Percentiles rank a stretch among this genome's conserved stretches.
phyloP scores from a whole-genome alignment of 2,888 invertebrate genomes.

The Melitaea athalia region DNA sequence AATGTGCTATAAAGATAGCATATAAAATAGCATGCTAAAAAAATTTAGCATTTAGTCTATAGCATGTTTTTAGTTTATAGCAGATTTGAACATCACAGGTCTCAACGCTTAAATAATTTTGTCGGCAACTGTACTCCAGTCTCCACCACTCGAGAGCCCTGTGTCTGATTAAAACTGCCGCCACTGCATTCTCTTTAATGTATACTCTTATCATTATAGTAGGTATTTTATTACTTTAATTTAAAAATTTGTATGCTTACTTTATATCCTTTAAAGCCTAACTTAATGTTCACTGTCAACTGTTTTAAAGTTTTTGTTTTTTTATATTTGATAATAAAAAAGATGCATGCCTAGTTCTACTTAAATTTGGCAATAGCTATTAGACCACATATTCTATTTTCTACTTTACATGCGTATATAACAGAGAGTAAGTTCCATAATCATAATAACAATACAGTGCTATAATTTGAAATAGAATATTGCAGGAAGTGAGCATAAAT shows the following conservation, averaged over 20 bases:
- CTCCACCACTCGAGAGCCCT: conserved; percentile 58
- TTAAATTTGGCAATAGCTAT: too few relatives aligned
- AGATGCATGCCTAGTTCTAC: too few relatives aligned
- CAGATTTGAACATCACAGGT: too few relatives aligned
- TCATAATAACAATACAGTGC: conserved; percentile 7
- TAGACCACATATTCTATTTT: too few relatives aligned
- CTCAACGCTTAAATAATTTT: conserved; percentile 65
- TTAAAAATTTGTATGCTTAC: conserved; percentile 32
- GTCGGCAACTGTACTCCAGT: conserved; percentile 57
- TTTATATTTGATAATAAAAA: too few relatives aligned
- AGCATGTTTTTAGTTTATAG: too few relatives aligned
- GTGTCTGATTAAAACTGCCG: conserved; percentile 67
- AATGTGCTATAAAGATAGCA: too few relatives aligned
- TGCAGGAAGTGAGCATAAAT: conserved; percentile 47
- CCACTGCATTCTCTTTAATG: conserved; percentile 54
- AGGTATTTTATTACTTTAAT: conserved; percentile 38
- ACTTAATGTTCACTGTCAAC: too few relatives aligned
- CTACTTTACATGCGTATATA: background rate
- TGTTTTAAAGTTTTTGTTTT: conserved; percentile 2
- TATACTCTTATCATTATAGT: conserved; percentile 44
- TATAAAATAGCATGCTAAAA: too few relatives aligned
- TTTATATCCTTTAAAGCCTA: conserved; percentile 23
- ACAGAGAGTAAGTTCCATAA: background rate
- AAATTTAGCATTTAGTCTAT: too few relatives aligned
- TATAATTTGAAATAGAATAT: conserved; percentile 31